Base-by-base conservation (phyloP, 2,797 vertebrate species). In the Centropyge bicolor region DNA sequence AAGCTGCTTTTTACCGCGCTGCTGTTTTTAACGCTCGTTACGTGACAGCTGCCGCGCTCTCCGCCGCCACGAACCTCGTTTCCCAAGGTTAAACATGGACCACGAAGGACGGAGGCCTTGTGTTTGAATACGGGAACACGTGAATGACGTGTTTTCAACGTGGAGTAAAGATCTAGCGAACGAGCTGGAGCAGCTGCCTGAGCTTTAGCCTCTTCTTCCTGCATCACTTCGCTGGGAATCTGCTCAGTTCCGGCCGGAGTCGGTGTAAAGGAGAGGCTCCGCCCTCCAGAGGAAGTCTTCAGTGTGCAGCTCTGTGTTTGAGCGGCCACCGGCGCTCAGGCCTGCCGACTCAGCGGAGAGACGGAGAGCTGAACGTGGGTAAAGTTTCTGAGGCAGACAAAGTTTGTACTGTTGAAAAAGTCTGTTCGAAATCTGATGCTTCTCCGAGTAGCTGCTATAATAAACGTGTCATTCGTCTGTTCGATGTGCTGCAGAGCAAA, bases 61-160 rank as follows among this genome's bases (percentile, higher is more conserved):
- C 49, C 2, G 8, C 59, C 31, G 54, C 43, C 65, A 20, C 65
- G 52, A 64, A 56, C 27, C 46, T 64, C 19, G 61, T 81, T 72
- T 81, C 19, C 31, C 73, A 77, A 82, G 83, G 72, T 86, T 63
- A 70, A 5, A 46, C 24, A 14, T 35, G 4, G 6, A 38, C 57
- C 10, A 45, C 22, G 20, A 46, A 65, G 48, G 59, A 41, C 51
- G 20, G 19, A 35, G 68, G 27, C 41, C n/a, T 52, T 63, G 51
- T 64, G 20, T 60, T 78, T 61, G 60, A 48, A 76, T 19, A 62
- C 8, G 70, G 8, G 55, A 56, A 36, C 43, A 62, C 14, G 0
- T 38, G 19, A 24, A 19, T n/a, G 22, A 49, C 46, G 54, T 41
- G 45, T 38, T 70, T 76, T 31, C 4, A 49, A 64, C 27, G 8